Evolutionary conservation across 2,888 invertebrate genomes (phyloP).

Genomic region (Amphiduros pacificus): DNA sequence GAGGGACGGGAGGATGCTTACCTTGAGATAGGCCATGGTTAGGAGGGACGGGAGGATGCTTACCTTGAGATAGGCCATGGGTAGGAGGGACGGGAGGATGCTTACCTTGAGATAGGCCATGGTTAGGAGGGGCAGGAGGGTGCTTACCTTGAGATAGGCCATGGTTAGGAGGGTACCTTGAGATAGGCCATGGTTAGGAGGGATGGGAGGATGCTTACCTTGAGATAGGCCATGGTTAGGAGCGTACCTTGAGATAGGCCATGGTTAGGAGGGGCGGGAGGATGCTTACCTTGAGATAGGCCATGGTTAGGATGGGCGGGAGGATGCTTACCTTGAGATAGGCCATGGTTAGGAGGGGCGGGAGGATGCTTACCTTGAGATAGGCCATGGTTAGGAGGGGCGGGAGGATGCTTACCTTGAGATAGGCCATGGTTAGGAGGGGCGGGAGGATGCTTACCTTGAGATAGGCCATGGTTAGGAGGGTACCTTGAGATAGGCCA

Average conservation of each 20-base stretch:
- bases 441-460: slow-evolving; percentile 97
- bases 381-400: slow-evolving; percentile 96
- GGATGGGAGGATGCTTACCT: slow-evolving; percentile 95
- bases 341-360: slow-evolving; percentile 96
- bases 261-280: slow-evolving; percentile 92
- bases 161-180: slow-evolving; percentile 94
- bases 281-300: slow-evolving; percentile 97
- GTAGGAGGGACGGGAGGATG: slow-evolving; percentile 90
- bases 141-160: slow-evolving; percentile 90
- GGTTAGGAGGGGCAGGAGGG: slow-evolving; percentile 91
- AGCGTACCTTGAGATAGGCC: slow-evolving; percentile 90
- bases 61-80: slow-evolving; percentile 98
- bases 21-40: slow-evolving; percentile 97
- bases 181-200: slow-evolving; percentile 96
- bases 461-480: slow-evolving; percentile 93
- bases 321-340: slow-evolving; percentile 83
- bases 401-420: slow-evolving; percentile 79
- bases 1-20: slow-evolving; percentile 75
- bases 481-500: slow-evolving; percentile 98
- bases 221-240: slow-evolving; percentile 93
- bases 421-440: slow-evolving; percentile 94
- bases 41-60: slow-evolving; percentile 88
- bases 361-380: slow-evolving; percentile 94
- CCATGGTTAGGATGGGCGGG: slow-evolving; percentile 93
- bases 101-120: slow-evolving; percentile 96